These are phyloP conservation scores for Horisme vitalbata DNA, from an alignment of 2,888 invertebrate species.

Conservation along the genomic window DNA sequence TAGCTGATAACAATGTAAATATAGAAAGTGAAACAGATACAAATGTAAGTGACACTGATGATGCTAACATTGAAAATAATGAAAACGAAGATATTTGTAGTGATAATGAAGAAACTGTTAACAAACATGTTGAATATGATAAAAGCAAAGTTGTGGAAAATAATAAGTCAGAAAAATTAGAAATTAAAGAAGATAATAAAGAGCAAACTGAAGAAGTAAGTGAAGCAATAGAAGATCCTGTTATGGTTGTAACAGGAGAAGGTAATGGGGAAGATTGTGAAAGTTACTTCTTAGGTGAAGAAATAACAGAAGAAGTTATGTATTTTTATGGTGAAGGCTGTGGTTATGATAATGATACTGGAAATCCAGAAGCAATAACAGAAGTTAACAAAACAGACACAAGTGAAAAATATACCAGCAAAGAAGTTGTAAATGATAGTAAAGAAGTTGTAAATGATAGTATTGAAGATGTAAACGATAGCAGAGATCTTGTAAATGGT, in stretches of 20 bases:
- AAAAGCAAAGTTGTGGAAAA: conserved; percentile 8
- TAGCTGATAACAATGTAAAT: conserved; percentile 44
- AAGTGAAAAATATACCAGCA: conserved; percentile 58
- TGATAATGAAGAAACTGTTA: conserved; percentile 3
- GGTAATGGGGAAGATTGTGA: conserved; percentile 87
- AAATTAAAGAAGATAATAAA: conserved; percentile 15
- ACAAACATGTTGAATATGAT: conserved; percentile 1
- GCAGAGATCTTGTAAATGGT: conserved; percentile 66
- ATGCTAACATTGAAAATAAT: conserved; percentile 16
- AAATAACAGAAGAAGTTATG: conserved; percentile 88
- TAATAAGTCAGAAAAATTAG: conserved; percentile 12
- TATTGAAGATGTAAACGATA: conserved; percentile 62
- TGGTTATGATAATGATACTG: conserved; percentile 88
- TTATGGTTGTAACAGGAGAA: conserved; percentile 87
- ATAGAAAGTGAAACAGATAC: conserved; percentile 8
- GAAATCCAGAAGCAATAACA: conserved; percentile 82
- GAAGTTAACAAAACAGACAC: conserved; percentile 51
- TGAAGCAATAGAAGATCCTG: conserved; percentile 88
- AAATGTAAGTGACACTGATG: conserved; percentile 5
- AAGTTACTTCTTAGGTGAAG: conserved; percentile 83
- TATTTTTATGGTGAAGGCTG: conserved; percentile 88
- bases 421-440: conserved; percentile 61
- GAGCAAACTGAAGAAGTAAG: conserved; percentile 61
- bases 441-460: conserved; percentile 63
- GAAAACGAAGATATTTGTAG: conserved; percentile 7